These are phyloP conservation scores for Crossaster papposus DNA, from an alignment of 53 echinoderm and acorn worm genomes.

Conservation along the genomic window DNA sequence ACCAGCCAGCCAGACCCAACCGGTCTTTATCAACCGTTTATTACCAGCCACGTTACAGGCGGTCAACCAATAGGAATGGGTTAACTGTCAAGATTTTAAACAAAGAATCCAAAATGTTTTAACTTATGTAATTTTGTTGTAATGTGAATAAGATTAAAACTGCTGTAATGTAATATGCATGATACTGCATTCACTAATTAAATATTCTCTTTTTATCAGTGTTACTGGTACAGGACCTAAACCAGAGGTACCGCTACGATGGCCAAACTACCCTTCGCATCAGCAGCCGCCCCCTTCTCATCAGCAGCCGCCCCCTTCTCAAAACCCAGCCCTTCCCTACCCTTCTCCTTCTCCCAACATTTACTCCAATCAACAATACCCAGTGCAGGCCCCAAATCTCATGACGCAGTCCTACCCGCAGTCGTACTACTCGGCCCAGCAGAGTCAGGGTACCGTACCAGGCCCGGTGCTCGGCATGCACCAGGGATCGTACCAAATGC, in stretches of 20 bases:
- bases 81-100: too few species aligned
- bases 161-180: neutral
- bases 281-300: constrained; percentile 31
- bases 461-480: constrained; percentile 46
- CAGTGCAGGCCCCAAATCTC: constrained; percentile 26
- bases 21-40: too few species aligned
- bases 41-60: too few species aligned
- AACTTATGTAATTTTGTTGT: too few species aligned
- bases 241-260: constrained; percentile 64
- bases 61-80: too few species aligned
- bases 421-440: constrained; percentile 31
- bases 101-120: too few species aligned
- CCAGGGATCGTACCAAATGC: constrained; percentile 31
- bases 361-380: constrained; percentile 39
- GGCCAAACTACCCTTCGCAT: constrained; percentile 57
- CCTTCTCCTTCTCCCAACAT: constrained; percentile 55
- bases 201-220: constrained; percentile 37
- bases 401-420: constrained; percentile 31
- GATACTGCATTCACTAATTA: neutral
- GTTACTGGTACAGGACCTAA: constrained; percentile 53
- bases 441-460: constrained; percentile 34
- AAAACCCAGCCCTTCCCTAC: constrained; percentile 41
- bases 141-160: too few species aligned
- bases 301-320: constrained; percentile 30
- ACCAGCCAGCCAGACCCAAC: too few species aligned